Base-by-base conservation (phyloP, 2,113 vertebrate species). In the Scalopus aquaticus region DNA sequence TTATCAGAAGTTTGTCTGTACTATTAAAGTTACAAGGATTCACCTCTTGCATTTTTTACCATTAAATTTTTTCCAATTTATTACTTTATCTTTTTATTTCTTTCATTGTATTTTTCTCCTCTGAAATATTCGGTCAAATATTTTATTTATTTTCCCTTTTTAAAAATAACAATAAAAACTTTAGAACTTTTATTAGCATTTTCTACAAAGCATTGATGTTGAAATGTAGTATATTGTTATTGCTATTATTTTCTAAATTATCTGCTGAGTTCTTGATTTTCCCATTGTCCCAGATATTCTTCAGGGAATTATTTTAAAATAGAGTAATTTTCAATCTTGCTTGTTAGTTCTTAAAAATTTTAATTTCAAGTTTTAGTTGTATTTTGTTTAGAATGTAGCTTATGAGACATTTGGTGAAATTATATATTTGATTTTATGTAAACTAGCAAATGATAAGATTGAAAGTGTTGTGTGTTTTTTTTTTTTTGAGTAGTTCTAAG, bases 251-350 rank as follows among this genome's bases (percentile, higher is more conserved):
- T 92, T 73, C 82, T 84, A 90, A 80, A n/a, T 49, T 32, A 3
- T 51, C 30, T 35, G 70, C 32, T 89, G 9, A 78, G 44, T 84
- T 91, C 58, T 92, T 96, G 54, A 39, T 80, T 95, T 92, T 74
- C 72, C 37, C 6, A 37, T 62, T 81, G 42, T 77, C 15, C 22
- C 12, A 46, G 19, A 30, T 91, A 12, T 51, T 79, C 73, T 89
- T 85, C 44, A 70, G 22, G 12, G 73, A 37, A 83, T 51, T 67
- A 93, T 80, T 96, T 84, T 46, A 44, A 94, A 84, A 78, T 73
- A 82, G 19, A 60, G 28, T 91, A 86, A 94, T 46, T 91, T 85
- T 9, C 28, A 16, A 35, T 60, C 87, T 79, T 89, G 4, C 30
- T 64, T 65, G 39, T 32, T 88, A 83, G 49, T 83, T 83, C 60